These are phyloP conservation scores for Calidris pygmaea DNA, from an alignment of 2,113 vertebrate genomes.

Conservation along the genomic window DNA sequence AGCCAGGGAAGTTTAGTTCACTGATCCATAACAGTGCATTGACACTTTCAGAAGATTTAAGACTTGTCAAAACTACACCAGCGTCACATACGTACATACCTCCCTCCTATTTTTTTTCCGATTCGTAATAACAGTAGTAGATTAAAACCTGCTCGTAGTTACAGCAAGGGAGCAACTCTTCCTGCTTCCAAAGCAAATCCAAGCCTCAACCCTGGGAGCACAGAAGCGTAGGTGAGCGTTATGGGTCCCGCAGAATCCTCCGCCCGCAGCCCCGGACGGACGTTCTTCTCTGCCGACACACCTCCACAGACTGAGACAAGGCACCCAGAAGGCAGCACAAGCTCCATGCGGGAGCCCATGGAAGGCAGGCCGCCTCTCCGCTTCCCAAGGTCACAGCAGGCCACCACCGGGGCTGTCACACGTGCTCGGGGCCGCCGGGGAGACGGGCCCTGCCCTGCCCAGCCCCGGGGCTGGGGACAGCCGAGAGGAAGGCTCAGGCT, in stretches of 20 bases:
- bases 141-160: background rate
- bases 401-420: background rate
- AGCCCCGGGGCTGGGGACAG: background rate
- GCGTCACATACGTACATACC: background rate
- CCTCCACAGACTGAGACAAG: rapidly evolving
- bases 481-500: background rate
- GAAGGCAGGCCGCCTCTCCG: background rate
- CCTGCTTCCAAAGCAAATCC: background rate
- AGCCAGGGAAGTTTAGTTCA: background rate
- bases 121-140: background rate
- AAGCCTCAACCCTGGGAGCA: background rate
- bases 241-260: background rate
- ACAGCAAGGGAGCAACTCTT: background rate
- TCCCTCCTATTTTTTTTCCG: background rate
- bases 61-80: background rate
- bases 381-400: background rate
- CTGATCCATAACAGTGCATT: background rate
- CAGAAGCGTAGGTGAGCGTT: rapidly evolving
- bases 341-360: rapidly evolving
- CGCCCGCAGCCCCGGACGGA: background rate
- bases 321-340: background rate
- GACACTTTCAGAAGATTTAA: background rate
- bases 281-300: rapidly evolving
- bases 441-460: rapidly evolving
- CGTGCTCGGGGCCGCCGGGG: background rate